Conservation (phyloP, 2,113 vertebrate species). For the Oophaga pumilio region DNA sequence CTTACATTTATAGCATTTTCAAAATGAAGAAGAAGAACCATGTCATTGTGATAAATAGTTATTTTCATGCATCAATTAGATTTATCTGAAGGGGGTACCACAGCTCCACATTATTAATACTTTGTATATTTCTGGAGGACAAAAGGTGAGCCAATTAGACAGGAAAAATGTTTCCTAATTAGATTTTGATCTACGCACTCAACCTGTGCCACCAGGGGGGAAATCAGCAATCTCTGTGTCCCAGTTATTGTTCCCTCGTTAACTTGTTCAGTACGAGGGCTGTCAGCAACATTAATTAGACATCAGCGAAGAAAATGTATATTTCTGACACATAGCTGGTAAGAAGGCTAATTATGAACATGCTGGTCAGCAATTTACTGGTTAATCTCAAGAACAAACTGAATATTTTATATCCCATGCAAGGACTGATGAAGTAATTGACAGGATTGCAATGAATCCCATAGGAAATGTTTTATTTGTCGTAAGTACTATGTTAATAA, state of each 20-base stretch:
- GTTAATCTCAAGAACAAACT: slow-evolving; percentile 2
- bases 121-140: slow-evolving; percentile 54
- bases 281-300: slow-evolving; percentile 51
- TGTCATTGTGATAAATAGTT: slow-evolving; percentile 32
- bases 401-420: background rate
- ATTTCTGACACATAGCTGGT: slow-evolving; percentile 2
- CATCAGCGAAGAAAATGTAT: slow-evolving; percentile 1
- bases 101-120: slow-evolving; percentile 52
- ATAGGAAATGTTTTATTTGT: slow-evolving; percentile 6
- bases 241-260: slow-evolving; percentile 52
- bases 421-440: background rate
- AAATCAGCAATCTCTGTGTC: slow-evolving; percentile 47
- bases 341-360: slow-evolving; percentile 15
- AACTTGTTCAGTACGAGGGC: slow-evolving; percentile 25
- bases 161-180: slow-evolving; percentile 57
- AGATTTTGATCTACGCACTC: slow-evolving; percentile 57
- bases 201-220: slow-evolving; percentile 51
- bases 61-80: slow-evolving; percentile 38
- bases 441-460: background rate
- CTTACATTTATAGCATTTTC: background rate
- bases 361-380: background rate
- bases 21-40: background rate
- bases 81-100: slow-evolving; percentile 44
- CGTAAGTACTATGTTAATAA: background rate
- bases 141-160: slow-evolving; percentile 58